These are phyloP conservation scores for Leptopilina syphax DNA, from an alignment of 2,888 invertebrate genomes.

Conservation along the genomic window DNA sequence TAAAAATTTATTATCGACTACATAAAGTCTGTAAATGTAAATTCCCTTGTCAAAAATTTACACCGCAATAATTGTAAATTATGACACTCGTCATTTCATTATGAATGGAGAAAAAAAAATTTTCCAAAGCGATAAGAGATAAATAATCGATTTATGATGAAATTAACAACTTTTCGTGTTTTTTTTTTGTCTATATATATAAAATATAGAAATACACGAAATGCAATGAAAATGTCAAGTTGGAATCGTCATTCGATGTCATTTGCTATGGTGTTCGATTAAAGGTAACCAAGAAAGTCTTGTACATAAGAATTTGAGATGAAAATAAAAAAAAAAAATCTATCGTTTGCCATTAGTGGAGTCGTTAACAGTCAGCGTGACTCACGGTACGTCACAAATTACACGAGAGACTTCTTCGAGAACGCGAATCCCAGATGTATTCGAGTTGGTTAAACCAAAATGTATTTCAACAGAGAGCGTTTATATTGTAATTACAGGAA, in stretches of 20 bases:
- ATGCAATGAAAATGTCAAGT: slow-evolving; percentile 28
- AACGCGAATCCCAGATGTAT: slow-evolving; percentile 48
- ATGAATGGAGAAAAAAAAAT: too few relatives aligned
- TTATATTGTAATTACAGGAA: slow-evolving; percentile 58
- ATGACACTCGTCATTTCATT: too few relatives aligned
- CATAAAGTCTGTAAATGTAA: too few relatives aligned
- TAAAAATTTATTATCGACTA: too few relatives aligned
- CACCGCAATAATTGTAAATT: too few relatives aligned
- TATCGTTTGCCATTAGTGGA: slow-evolving; percentile 44
- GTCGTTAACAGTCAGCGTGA: slow-evolving; percentile 54
- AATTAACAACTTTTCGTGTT: too few relatives aligned
- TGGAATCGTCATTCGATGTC: slow-evolving; percentile 1
- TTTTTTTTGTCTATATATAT: not conserved
- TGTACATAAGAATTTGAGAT: slow-evolving; percentile 21
- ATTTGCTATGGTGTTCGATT: slow-evolving; percentile 30
- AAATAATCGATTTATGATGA: too few relatives aligned
- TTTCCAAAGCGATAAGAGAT: too few relatives aligned
- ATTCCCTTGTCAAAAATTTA: too few relatives aligned
- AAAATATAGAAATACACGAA: not conserved
- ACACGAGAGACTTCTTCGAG: slow-evolving; percentile 47
- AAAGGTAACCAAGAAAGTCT: slow-evolving; percentile 41
- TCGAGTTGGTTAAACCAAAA: slow-evolving; percentile 56
- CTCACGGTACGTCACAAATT: slow-evolving; percentile 51
- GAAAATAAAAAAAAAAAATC: slow-evolving; percentile 39
- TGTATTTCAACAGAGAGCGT: slow-evolving; percentile 58